Base-by-base conservation (phyloP, 2,888 invertebrate species). In the Sesia bembeciformis region DNA sequence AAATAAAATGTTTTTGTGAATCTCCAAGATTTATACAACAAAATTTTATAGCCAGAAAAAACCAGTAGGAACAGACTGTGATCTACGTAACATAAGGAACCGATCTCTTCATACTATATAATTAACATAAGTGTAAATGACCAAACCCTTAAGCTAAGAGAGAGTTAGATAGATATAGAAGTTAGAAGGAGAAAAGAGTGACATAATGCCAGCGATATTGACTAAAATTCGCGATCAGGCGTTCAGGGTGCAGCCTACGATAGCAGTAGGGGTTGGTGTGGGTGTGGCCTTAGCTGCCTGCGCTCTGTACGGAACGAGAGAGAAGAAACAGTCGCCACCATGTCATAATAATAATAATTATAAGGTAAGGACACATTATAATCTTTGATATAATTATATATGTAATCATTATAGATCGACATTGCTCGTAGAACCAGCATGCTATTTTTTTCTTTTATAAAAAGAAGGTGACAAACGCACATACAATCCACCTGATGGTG, bases 271-370 rank as follows among this genome's bases (percentile, higher is more conserved):
- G 0, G 81, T 89, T 0, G 88, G 88, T 0, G 75, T 89, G 46
- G 90, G 87, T 3, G 87, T 86, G n/a, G 84, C 89, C 0, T 40
- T 90, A 3, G 88, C 86, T 0, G 86, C 87, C 2, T 87, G 86
- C 55, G 84, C 88, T 0, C 67, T 86, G 0, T 86, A 84, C 62
- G 80, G 82, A 0, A 75, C 81, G 1, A 70, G 86, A 53, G 88
- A 88, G 62, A 85, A 80, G 75, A 84, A 81, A 58, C 81, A 80
- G 23, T 51, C 72, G 0, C 79, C 81, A 3, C 71, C 84, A 0
- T 84, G 81, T 57, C 75, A 82, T 53, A 86, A 86, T 58, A 90
- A 89, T 40, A 61, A 63, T 56, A 87, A 89, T 64, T 89, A 89
- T 73, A 88, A 89, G 84, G 89, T 88, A 5, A 62, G 69, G 23